phyloP scores from a whole-genome alignment of 1,140 invertebrate species.

The Lineus longissimus region DNA sequence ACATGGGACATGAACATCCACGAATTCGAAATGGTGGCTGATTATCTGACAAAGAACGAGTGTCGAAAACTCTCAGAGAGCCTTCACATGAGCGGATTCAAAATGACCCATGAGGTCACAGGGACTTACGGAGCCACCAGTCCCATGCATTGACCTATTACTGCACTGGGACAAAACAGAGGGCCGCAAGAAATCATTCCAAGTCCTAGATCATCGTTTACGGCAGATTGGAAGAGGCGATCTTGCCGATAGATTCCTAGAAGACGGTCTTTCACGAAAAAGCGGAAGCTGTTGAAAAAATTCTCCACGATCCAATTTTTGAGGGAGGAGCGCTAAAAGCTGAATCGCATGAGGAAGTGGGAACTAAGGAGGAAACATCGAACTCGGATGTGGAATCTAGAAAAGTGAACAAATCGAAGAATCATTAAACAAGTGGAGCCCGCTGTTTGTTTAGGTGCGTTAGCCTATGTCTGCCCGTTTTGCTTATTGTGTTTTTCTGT shows the following conservation, averaged over 20 bases:
- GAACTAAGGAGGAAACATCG: too few relatives aligned
- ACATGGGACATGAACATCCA: constrained; percentile 38
- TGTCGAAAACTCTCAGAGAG: constrained; percentile 26
- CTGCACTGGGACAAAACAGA: constrained; percentile 29
- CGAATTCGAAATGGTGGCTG: constrained; percentile 33
- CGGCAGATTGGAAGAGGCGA: constrained; percentile 30
- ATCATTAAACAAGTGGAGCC: too few relatives aligned
- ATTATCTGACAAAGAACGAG: constrained; percentile 27
- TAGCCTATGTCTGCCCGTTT: too few relatives aligned
- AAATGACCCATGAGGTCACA: constrained; percentile 9
- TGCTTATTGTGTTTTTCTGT: too few relatives aligned
- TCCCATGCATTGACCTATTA: constrained; percentile 29
- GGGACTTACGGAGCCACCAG: constrained; percentile 16
- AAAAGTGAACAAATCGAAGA: too few relatives aligned
- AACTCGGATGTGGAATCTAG: too few relatives aligned
- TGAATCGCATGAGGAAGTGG: too few relatives aligned
- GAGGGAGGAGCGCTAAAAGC: too few relatives aligned
- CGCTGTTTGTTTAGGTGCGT: too few relatives aligned
- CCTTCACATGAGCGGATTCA: constrained; percentile 24
- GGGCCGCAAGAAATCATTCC: constrained; percentile 31
- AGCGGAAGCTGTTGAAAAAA: constrained; percentile 22
- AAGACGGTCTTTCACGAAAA: constrained; percentile 32
- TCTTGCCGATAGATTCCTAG: constrained; percentile 30
- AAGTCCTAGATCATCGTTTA: constrained; percentile 29
- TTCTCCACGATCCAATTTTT: constrained; percentile 10